A percentile compares a stretch with the other conserved stretches of the same genome.
Conservation (phyloP, 2,888 invertebrate genomes). For the Cheilosia impressa region DNA sequence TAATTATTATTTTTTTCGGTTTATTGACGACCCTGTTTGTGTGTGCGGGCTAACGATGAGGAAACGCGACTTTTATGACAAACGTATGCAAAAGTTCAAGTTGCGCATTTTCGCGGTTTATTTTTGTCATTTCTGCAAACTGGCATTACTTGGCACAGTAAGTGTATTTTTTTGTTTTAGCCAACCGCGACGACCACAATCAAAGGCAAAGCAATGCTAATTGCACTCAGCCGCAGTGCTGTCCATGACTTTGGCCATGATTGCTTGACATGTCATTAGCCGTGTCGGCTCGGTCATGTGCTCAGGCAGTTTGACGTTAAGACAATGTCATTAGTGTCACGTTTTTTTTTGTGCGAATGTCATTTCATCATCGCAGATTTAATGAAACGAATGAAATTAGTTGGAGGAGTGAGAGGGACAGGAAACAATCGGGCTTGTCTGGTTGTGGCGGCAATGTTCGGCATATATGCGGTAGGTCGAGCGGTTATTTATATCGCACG, state of each 20-base stretch:
- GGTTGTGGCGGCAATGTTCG: neutral
- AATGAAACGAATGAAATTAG: conserved; percentile 5
- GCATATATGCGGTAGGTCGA: neutral
- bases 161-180: conserved; percentile 1
- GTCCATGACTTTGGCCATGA: conserved; percentile 67
- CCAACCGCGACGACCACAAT: conserved; percentile 2
- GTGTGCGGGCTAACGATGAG: conserved; percentile 7
- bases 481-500: conserved; percentile 26
- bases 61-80: conserved; percentile 36
- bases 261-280: conserved; percentile 58
- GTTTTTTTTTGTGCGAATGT: conserved; percentile 3
- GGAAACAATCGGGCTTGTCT: neutral
- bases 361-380: neutral
- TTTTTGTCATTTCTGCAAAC: conserved; percentile 1
- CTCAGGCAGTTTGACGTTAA: conserved; percentile 22
- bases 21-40: neutral
- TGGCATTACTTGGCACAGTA: conserved; percentile 23
- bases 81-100: conserved; percentile 23
- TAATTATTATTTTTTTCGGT: neutral
- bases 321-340: conserved; percentile 62
- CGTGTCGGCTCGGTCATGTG: neutral
- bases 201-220: conserved; percentile 30
- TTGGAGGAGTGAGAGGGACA: neutral
- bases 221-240: conserved; percentile 24
- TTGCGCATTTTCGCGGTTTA: conserved; percentile 17